phyloP scores from a whole-genome alignment of 2,888 invertebrate genomes.

The Epsilonema sp. region DNA sequence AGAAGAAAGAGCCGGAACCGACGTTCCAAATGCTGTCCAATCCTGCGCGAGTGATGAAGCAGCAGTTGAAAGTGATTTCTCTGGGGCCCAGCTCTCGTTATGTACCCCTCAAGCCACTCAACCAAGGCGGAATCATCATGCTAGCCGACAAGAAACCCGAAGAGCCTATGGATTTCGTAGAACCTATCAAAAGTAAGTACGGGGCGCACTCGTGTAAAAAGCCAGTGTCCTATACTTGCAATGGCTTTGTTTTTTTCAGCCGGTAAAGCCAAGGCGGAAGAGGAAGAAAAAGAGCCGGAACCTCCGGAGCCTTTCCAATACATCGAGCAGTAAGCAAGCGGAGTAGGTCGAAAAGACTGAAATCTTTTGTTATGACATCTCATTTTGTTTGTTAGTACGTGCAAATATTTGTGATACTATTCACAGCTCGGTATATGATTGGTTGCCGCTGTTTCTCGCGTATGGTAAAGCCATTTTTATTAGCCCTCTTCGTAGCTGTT shows the following conservation, averaged over 20 bases:
- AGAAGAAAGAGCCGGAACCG: slow-evolving; percentile 43
- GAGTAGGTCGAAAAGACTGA: too few relatives aligned
- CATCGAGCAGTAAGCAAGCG: too few relatives aligned
- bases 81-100: slow-evolving; percentile 63
- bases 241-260: too few relatives aligned
- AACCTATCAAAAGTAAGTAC: background rate
- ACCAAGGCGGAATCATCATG: slow-evolving; percentile 73
- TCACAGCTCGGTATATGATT: too few relatives aligned
- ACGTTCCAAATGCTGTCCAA: slow-evolving; percentile 73
- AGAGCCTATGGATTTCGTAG: slow-evolving; percentile 22
- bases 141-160: slow-evolving; percentile 61
- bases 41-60: slow-evolving; percentile 79
- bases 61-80: slow-evolving; percentile 52
- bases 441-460: too few relatives aligned
- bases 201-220: too few relatives aligned
- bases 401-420: too few relatives aligned
- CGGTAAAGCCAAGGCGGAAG: background rate
- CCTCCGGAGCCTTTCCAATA: background rate
- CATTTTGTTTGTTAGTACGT: too few relatives aligned
- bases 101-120: slow-evolving; percentile 59
- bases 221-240: too few relatives aligned
- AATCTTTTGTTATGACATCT: too few relatives aligned
- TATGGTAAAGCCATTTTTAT: too few relatives aligned
- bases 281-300: background rate
- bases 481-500: too few relatives aligned